Conservation (phyloP, 2,113 vertebrate species). For the Dromiciops gliroides region DNA sequence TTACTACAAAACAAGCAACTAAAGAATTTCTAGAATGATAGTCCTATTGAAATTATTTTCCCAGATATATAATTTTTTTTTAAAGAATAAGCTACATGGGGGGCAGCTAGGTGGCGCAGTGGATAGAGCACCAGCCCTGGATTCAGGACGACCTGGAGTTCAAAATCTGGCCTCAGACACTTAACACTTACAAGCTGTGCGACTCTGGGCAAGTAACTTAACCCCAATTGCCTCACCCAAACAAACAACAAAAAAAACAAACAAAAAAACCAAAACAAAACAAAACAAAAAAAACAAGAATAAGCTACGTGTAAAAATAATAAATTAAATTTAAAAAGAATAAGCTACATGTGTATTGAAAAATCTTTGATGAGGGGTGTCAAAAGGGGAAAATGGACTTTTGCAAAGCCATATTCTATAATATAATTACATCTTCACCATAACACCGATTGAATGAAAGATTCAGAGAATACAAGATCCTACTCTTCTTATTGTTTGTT, state of each 20-base stretch:
- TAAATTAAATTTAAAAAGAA: no score
- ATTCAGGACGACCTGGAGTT: no score
- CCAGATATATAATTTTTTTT: neutral
- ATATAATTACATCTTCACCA: neutral
- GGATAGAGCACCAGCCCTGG: no score
- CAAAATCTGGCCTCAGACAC: no score
- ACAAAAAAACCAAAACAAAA: no score
- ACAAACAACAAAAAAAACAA: no score
- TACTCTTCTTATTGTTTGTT: neutral
- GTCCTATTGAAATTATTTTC: neutral
- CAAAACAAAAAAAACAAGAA: no score
- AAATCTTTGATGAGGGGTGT: neutral
- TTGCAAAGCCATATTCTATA: neutral
- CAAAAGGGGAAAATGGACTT: neutral
- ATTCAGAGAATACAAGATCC: neutral
- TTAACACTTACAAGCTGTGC: no score
- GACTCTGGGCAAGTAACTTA: no score
- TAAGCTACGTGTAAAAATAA: no score
- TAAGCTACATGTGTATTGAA: neutral
- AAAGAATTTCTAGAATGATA: neutral
- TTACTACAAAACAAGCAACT: neutral
- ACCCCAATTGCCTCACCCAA: no score
- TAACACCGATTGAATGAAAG: neutral
- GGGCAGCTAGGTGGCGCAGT: no score
- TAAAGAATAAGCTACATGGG: neutral